phyloP scores from a whole-genome alignment of 1,140 invertebrate genomes.

The Lasioglossum albipes region DNA sequence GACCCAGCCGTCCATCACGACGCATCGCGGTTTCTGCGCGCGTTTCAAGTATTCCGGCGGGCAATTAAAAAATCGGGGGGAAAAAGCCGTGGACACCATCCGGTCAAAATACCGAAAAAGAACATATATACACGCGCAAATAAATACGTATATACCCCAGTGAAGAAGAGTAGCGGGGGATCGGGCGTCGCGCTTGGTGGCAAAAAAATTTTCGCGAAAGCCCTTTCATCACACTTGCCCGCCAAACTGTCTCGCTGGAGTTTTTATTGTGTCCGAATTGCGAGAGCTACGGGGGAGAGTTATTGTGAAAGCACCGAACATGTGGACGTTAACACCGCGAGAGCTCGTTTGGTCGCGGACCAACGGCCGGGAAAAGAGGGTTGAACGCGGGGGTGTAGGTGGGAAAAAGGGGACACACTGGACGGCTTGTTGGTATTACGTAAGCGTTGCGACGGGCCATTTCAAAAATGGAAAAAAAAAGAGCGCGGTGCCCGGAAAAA shows the following conservation, averaged over 20 bases:
- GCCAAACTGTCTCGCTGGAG: conserved; percentile 69
- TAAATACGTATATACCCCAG: too few species aligned
- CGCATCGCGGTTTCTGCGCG: neutral
- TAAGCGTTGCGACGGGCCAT: conserved; percentile 74
- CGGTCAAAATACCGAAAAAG: too few species aligned
- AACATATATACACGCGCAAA: too few species aligned
- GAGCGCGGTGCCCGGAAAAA: conserved; percentile 9
- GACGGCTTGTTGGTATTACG: conserved; percentile 72
- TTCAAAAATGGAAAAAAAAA: conserved; percentile 76
- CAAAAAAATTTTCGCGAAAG: conserved; percentile 60
- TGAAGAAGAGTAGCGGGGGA: neutral
- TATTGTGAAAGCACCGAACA: conserved; percentile 73
- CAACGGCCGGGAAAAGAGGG: conserved; percentile 38
- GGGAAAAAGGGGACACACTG: conserved; percentile 7
- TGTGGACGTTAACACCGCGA: conserved; percentile 64
- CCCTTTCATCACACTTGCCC: conserved; percentile 65
- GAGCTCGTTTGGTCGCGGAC: conserved; percentile 67
- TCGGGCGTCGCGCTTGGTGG: conserved; percentile 21
- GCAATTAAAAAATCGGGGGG: conserved; percentile 20
- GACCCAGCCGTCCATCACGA: conserved; percentile 3
- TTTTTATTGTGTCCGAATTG: conserved; percentile 73
- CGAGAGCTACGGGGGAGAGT: conserved; percentile 70
- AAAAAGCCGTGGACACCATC: neutral
- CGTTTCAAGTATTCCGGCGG: conserved; percentile 28
- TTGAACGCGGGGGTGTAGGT: conserved; percentile 25